phyloP scores from a whole-genome alignment of 2,797 vertebrate genomes.

The Onychomys arenicola region DNA sequence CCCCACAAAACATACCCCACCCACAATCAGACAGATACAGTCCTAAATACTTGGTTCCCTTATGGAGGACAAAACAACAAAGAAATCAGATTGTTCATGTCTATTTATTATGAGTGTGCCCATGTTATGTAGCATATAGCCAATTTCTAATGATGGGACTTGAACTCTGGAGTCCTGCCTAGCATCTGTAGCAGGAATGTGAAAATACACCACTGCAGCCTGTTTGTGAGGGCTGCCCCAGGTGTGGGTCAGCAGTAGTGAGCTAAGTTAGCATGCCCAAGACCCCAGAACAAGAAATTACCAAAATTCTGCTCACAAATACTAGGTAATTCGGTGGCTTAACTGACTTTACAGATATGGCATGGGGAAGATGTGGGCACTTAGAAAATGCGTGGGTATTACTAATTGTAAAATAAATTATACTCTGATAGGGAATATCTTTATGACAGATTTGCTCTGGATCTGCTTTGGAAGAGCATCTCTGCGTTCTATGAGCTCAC shows the following conservation, averaged over 20 bases:
- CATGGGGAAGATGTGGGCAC: not conserved
- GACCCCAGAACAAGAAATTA: not conserved
- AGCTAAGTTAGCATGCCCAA: no score
- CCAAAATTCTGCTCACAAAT: not conserved
- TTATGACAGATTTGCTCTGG: not conserved
- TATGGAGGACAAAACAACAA: not conserved
- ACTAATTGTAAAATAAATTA: not conserved
- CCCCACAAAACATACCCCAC: not conserved
- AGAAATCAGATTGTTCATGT: not conserved
- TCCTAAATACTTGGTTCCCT: no score
- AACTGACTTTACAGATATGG: no score
- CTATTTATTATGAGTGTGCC: not conserved
- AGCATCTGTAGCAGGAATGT: fast-evolving
- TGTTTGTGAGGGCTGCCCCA: not conserved
- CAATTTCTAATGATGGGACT: not conserved
- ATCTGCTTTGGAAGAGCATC: not conserved
- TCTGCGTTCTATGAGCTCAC: not conserved
- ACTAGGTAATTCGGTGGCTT: not conserved
- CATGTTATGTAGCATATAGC: fast-evolving
- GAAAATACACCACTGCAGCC: not conserved
- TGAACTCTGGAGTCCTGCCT: not conserved
- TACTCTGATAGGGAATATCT: not conserved
- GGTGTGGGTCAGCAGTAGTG: fast-evolving
- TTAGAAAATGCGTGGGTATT: not conserved
- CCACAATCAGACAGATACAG: not conserved